Percentiles rank a stretch among this genome's conserved stretches.
Evolutionary conservation across 2,888 invertebrate species (phyloP).

Genomic region (Acleris cristana): DNA sequence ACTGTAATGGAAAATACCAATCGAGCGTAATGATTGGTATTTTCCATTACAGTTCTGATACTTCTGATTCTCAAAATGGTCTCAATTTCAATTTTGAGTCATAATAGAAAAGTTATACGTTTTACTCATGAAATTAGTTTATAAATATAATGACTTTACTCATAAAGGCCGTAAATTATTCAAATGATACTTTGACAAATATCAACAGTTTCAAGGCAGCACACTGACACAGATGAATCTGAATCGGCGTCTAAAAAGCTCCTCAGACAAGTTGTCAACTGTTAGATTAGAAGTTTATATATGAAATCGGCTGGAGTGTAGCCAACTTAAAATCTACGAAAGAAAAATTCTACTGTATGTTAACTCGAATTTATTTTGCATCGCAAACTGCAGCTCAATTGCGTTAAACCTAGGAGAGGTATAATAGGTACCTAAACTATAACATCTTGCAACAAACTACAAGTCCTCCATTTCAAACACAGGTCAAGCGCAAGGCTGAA

Average conservation of each 20-base stretch:
- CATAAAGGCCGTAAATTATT: no score
- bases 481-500: constrained; percentile 63
- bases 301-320: constrained; percentile 61
- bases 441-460: neutral
- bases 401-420: no score
- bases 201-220: neutral
- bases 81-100: neutral
- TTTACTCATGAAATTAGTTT: no score
- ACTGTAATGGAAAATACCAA: no score
- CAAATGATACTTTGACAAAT: neutral
- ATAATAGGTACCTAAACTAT: neutral
- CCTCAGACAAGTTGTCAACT: constrained; percentile 47
- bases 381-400: neutral
- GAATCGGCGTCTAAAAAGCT: constrained; percentile 34
- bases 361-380: constrained; percentile 6
- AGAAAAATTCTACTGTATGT: constrained; percentile 54
- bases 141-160: no score
- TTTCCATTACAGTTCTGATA: constrained; percentile 1
- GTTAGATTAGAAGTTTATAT: constrained; percentile 63
- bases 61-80: neutral
- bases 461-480: constrained; percentile 39
- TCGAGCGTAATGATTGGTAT: constrained; percentile 1
- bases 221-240: constrained; percentile 14
- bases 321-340: constrained; percentile 61
- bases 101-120: no score